Percentiles rank a stretch among this genome's conserved stretches.
Evolutionary conservation across 2,888 invertebrate genomes (phyloP).

Genomic region (Ophion ventricosus): DNA sequence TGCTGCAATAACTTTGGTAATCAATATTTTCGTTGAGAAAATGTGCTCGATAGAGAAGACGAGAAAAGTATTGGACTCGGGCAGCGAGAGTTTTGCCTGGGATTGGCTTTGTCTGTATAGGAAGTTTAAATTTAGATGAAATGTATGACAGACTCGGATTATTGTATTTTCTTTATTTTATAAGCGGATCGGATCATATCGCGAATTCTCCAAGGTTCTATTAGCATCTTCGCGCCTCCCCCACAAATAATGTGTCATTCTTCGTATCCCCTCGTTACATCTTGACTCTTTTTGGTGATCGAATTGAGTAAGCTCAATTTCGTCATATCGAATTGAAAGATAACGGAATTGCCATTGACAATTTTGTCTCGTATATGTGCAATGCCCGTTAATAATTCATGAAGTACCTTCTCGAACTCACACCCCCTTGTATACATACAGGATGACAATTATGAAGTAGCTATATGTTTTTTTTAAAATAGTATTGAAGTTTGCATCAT

Average conservation of each 20-base stretch:
- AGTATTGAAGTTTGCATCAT: too few species aligned
- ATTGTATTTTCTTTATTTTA: neutral
- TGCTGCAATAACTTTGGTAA: neutral
- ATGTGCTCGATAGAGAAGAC: too few species aligned
- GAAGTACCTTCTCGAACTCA: neutral
- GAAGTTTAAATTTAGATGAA: slow-evolving; percentile 35
- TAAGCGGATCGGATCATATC: slow-evolving; percentile 46
- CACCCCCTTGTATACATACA: neutral
- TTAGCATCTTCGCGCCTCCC: neutral
- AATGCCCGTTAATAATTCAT: neutral
- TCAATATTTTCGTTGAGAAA: neutral
- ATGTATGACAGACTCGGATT: slow-evolving; percentile 2
- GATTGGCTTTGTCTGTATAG: neutral
- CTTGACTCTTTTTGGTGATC: too few species aligned
- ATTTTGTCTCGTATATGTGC: neutral
- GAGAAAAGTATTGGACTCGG: neutral
- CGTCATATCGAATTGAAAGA: too few species aligned
- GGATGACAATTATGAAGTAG: neutral
- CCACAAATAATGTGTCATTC: too few species aligned
- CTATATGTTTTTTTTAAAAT: neutral
- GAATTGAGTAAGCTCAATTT: too few species aligned
- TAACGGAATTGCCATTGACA: too few species aligned
- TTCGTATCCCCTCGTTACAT: too few species aligned
- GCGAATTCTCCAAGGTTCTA: neutral
- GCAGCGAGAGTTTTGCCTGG: too few species aligned